A percentile compares a stretch with the other conserved stretches of the same genome.
Evolutionary conservation across 2,888 invertebrate species (phyloP).

Genomic region (Tenthredo livida): DNA sequence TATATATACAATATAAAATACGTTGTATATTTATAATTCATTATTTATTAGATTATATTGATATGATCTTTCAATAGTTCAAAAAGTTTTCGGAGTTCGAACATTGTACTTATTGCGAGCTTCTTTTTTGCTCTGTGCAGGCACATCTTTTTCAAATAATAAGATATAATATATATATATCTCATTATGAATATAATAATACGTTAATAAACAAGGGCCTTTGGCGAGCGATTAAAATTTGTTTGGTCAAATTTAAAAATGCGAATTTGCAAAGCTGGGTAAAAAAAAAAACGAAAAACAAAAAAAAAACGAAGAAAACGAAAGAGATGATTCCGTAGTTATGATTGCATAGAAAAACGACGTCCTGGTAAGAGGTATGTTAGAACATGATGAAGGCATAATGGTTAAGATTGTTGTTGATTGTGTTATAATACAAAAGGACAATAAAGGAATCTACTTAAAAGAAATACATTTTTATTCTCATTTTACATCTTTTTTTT

Average conservation of each 20-base stretch:
- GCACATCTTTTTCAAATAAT: constrained; percentile 20
- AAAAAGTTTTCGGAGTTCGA: neutral
- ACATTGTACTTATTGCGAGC: constrained; percentile 21
- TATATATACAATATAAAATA: constrained; percentile 33
- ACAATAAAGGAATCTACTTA: constrained; percentile 68
- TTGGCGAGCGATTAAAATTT: constrained; percentile 7
- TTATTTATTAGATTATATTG: neutral
- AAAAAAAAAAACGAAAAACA: neutral
- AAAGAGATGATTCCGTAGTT: constrained; percentile 28
- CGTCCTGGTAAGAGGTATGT: constrained; percentile 48
- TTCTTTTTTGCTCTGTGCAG: neutral
- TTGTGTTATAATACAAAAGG: constrained; percentile 68
- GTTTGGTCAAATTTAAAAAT: constrained; percentile 19
- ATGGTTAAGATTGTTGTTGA: constrained; percentile 66
- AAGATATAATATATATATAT: neutral
- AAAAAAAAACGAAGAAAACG: neutral
- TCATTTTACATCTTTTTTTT: neutral
- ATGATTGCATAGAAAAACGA: constrained; percentile 40
- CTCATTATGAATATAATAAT: constrained; percentile 5
- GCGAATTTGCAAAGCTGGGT: neutral
- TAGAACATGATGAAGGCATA: constrained; percentile 61
- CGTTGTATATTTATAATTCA: neutral
- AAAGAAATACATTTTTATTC: neutral
- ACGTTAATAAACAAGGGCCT: constrained; percentile 12
- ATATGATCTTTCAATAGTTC: constrained; percentile 16